Base-by-base conservation (phyloP, 2,113 vertebrate species). In the Telmatochromis sp. region DNA sequence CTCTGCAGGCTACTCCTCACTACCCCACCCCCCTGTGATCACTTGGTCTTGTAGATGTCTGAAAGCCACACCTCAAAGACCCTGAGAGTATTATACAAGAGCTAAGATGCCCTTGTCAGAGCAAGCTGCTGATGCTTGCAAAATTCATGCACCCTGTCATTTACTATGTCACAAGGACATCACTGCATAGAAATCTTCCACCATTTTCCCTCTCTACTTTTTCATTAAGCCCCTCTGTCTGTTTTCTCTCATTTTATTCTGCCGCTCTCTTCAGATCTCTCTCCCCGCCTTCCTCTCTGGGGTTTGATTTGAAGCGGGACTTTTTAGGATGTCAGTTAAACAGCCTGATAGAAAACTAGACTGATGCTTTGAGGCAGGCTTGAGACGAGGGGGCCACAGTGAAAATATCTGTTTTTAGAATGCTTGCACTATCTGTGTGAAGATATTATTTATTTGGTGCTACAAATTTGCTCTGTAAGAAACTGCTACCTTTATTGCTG, bases 361-460 rank as follows among this genome's bases (percentile, higher is more conserved):
- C 42, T 85, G 37, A 90, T 84, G 65, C 73, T 86, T 86, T 85
- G 28, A 90, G 40, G 58, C 54, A 26, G 82, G 42, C 45, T 89
- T 57, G 28, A 87, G 78, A 85, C 79, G 13, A 53, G 37, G 28
- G 75, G 75, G 37, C 63, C 79, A 33, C 31, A 53, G 53, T 81
- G 37, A 79, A 88, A 70, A 86, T 65, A 80, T 49, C 58, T 85
- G 70, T 23, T 83, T 60, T 49, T 87, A 60, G 70, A n/a, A 21
- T 58, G 15, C 14, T 70, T 9, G 55, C 35, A 6, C 58, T 54
- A 57, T 82, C 23, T 23, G 40, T 37, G 53, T 63, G 54, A 51
- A 26, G 68, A 89, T 92, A 12, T 73, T 80, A 37, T 81, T 87
- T 82, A 83, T 91, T 88, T 87, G 63, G 81, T 75, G 87, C 13